These are phyloP conservation scores for Esox masquinongy DNA, from an alignment of 2,797 vertebrate species.

Conservation along the genomic window DNA sequence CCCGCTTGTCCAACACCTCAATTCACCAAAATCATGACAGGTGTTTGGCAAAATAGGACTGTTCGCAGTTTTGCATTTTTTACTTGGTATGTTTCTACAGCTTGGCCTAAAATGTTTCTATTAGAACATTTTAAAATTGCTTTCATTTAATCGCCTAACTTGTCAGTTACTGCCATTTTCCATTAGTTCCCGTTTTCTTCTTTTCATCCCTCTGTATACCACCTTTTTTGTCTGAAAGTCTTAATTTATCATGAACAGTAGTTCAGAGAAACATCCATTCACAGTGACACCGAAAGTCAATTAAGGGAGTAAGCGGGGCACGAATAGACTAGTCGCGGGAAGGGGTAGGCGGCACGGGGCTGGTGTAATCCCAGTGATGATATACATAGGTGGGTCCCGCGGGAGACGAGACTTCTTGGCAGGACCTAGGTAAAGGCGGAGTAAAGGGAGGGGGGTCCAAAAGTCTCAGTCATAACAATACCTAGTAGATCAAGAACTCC, in stretches of 20 bases:
- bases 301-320: background rate
- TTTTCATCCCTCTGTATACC: background rate
- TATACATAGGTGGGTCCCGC: constrained; percentile 10
- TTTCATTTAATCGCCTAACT: background rate
- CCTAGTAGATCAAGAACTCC: background rate
- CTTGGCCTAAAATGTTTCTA: background rate
- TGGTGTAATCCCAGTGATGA: constrained; percentile 17
- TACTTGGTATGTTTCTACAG: background rate
- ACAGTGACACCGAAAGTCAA: background rate
- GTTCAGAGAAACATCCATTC: constrained; percentile 1
- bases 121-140: background rate
- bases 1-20: background rate
- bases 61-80: background rate
- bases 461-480: background rate
- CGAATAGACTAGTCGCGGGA: background rate
- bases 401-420: constrained; percentile 9
- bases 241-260: background rate
- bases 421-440: constrained; percentile 8
- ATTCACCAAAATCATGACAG: background rate
- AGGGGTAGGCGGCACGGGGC: constrained; percentile 6
- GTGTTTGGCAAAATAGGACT: background rate
- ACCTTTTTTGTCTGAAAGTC: background rate
- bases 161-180: constrained; percentile 1
- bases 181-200: background rate
- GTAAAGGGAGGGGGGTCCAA: constrained; percentile 1